Evolutionary conservation across 2,113 vertebrate genomes (phyloP).

Genomic region (Tonatia bakeri): DNA sequence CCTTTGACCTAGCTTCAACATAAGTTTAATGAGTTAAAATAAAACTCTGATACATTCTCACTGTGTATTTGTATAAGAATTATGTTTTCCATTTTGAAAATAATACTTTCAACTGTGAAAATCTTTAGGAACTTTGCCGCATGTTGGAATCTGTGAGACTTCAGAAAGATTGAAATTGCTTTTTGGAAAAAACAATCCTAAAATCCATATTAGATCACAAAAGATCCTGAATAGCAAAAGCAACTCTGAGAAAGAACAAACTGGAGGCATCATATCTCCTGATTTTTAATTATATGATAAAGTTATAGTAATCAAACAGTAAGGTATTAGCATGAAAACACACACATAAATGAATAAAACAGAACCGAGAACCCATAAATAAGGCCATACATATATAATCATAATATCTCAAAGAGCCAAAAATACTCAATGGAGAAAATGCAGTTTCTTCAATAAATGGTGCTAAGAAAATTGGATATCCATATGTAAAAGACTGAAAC

Average conservation of each 20-base stretch:
- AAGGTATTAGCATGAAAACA: not conserved
- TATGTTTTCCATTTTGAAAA: slow-evolving; percentile 22
- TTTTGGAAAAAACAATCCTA: not conserved
- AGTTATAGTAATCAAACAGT: not conserved
- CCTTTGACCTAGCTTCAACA: not conserved
- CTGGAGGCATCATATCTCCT: not conserved
- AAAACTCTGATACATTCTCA: not conserved
- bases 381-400: not conserved
- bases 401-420: slow-evolving; percentile 3
- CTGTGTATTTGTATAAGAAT: not conserved
- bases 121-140: not conserved
- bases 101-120: not conserved
- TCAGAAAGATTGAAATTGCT: not conserved
- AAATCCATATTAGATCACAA: not conserved
- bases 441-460: not conserved
- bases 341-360: not conserved
- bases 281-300: not conserved
- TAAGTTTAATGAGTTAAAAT: slow-evolving; percentile 8
- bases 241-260: not conserved
- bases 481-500: not conserved
- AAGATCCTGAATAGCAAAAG: not conserved
- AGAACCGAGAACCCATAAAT: not conserved
- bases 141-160: not conserved
- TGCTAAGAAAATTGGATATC: not conserved
- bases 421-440: not conserved